Evolutionary conservation across 2,797 vertebrate genomes (phyloP).

Genomic region (Silurus lanzhouensis): DNA sequence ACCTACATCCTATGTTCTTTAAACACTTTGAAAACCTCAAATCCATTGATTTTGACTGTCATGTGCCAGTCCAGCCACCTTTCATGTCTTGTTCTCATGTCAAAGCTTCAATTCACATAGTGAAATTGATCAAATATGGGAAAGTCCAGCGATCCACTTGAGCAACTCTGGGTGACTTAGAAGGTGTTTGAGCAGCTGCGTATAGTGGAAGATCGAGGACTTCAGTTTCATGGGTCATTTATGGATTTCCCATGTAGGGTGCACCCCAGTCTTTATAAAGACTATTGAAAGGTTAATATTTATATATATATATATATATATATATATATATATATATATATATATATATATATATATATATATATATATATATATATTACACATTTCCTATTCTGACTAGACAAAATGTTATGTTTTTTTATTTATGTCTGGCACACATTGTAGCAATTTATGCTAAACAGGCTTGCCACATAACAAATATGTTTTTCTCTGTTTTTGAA

Average conservation of each 20-base stretch:
- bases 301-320: no score
- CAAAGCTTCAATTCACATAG: neutral
- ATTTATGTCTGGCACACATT: neutral
- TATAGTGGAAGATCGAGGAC: neutral
- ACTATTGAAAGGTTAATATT: no score
- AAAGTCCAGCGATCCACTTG: neutral
- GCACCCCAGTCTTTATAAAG: no score
- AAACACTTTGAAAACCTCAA: neutral
- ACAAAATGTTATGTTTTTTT: no score
- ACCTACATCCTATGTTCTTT: neutral
- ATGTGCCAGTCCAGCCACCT: neutral
- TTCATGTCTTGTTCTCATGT: neutral
- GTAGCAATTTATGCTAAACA: neutral
- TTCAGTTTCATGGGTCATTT: neutral
- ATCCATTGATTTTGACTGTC: neutral
- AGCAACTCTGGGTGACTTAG: neutral
- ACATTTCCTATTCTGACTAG: neutral
- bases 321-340: no score
- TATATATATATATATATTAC: no score
- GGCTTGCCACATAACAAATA: neutral
- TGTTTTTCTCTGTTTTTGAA: conserved; percentile 7
- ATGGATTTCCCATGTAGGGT: no score
- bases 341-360: no score
- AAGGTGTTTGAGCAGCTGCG: neutral
- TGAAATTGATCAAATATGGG: neutral